Evolutionary conservation across 1,140 invertebrate species (phyloP).

Genomic region (Pantala flavescens): DNA sequence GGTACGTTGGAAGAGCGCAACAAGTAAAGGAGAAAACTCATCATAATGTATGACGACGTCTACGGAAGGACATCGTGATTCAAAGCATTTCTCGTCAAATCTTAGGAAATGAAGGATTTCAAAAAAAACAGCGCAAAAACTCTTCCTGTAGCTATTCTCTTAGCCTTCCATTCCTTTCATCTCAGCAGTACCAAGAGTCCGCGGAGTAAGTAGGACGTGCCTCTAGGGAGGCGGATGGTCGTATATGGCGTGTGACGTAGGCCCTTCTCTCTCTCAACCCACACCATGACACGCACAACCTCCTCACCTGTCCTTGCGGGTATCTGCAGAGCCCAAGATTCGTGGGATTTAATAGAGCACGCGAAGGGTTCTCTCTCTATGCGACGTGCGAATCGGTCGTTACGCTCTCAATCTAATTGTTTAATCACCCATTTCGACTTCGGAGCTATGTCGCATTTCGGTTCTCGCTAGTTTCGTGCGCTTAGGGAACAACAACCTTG

Average conservation of each 20-base stretch:
- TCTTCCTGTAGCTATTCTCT: neutral
- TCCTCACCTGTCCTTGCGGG: neutral
- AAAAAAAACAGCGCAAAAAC: neutral
- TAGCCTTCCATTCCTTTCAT: neutral
- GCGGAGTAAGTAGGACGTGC: constrained; percentile 2
- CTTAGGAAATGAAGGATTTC: neutral
- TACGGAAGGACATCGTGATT: too few species aligned
- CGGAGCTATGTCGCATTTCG: too few species aligned
- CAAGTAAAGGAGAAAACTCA: too few species aligned
- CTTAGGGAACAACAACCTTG: neutral
- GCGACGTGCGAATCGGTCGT: neutral
- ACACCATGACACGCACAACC: neutral
- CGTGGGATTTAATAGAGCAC: neutral
- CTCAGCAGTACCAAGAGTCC: neutral
- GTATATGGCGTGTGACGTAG: constrained; percentile 4
- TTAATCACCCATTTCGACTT: too few species aligned
- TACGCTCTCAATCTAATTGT: too few species aligned
- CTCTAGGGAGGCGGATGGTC: neutral
- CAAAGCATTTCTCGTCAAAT: neutral
- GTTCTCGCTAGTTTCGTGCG: neutral
- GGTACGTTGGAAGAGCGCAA: too few species aligned
- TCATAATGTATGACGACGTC: too few species aligned
- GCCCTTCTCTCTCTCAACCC: neutral
- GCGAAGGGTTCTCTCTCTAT: neutral
- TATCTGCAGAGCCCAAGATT: neutral